These are phyloP conservation scores for Lanistes nyassanus DNA, from an alignment of 1,140 invertebrate species.

Conservation along the genomic window DNA sequence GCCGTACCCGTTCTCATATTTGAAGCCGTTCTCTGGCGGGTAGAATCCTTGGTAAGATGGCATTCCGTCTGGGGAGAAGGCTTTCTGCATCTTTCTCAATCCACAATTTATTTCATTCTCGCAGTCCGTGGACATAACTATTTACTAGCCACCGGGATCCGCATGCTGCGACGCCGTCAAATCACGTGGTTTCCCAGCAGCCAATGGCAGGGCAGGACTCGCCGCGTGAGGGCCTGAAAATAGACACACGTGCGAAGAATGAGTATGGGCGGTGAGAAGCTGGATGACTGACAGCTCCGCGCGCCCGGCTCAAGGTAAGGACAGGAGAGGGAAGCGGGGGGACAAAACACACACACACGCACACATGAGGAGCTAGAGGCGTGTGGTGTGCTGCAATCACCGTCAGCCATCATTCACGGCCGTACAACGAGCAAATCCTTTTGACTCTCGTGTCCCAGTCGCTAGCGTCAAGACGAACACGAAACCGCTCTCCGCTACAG, in stretches of 20 bases:
- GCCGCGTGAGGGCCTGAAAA: slow-evolving; percentile 24
- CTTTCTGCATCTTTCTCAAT: slow-evolving; percentile 52
- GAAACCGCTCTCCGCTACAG: too few species aligned
- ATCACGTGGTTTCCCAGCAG: neutral
- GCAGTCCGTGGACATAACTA: slow-evolving; percentile 43
- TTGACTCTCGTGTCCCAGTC: too few species aligned
- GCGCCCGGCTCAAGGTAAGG: too few species aligned
- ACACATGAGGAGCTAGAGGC: too few species aligned
- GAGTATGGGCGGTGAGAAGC: neutral
- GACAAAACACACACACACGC: too few species aligned
- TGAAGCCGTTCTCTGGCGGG: slow-evolving; percentile 44
- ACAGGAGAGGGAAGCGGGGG: too few species aligned
- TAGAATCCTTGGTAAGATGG: slow-evolving; percentile 42
- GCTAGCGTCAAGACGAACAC: too few species aligned
- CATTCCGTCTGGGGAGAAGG: slow-evolving; percentile 37
- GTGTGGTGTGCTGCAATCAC: too few species aligned
- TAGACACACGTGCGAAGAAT: slow-evolving; percentile 26
- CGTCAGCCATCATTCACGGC: too few species aligned
- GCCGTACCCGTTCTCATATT: slow-evolving; percentile 40
- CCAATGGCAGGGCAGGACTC: slow-evolving; percentile 1
- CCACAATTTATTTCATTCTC: slow-evolving; percentile 54
- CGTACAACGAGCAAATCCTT: too few species aligned
- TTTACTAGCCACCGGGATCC: neutral
- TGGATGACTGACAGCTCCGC: neutral
- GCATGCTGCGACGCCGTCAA: neutral